Percentiles rank a stretch among this genome's conserved stretches.
Conservation (phyloP, 2,113 vertebrate genomes). For the Neomonachus schauinslandi region DNA sequence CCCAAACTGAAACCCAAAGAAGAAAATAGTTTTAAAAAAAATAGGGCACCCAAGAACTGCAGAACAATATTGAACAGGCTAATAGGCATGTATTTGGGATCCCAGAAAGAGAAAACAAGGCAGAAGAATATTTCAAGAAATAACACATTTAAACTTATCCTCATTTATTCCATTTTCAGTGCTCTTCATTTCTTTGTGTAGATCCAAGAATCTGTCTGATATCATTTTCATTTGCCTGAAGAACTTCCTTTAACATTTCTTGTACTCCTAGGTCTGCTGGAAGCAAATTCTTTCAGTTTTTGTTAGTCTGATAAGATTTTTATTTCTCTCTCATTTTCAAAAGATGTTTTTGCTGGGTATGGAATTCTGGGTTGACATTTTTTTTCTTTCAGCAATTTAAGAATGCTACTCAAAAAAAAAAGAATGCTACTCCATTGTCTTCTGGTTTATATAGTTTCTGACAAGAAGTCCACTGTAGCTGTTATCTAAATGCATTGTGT, state of each 20-base stretch:
- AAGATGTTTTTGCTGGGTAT: neutral
- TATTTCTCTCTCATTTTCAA: neutral
- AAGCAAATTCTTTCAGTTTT: neutral
- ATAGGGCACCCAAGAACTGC: neutral
- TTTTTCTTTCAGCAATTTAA: neutral
- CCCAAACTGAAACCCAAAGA: neutral
- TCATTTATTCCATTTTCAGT: neutral
- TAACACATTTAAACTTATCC: neutral
- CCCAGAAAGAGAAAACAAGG: neutral
- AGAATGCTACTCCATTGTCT: neutral
- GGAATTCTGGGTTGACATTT: neutral
- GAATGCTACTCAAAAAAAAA: neutral
- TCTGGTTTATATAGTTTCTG: neutral
- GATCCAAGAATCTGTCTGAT: neutral
- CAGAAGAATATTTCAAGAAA: neutral
- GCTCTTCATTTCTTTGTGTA: neutral
- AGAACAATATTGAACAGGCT: neutral
- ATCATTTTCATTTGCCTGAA: neutral
- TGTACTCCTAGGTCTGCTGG: neutral
- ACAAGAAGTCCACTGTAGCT: neutral
- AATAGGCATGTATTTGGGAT: neutral
- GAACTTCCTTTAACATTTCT: neutral
- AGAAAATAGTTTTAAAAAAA: neutral
- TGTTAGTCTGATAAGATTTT: neutral
- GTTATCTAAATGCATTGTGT: neutral